Evolutionary conservation across 2,113 vertebrate genomes (phyloP).

Genomic region (Donacobius atricapilla): DNA sequence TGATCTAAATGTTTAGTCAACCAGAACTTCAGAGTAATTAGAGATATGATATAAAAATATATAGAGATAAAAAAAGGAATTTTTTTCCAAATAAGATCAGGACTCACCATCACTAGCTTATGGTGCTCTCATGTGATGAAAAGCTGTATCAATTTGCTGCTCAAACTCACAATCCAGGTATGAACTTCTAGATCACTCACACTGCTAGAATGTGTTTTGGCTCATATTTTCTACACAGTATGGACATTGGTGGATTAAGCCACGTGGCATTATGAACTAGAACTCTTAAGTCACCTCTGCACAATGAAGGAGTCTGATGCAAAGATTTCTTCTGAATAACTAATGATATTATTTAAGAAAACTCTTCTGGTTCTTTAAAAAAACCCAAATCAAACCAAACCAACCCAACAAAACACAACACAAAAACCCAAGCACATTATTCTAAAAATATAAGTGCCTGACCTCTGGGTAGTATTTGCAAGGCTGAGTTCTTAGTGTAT

Average conservation of each 20-base stretch:
- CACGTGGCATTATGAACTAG: not conserved
- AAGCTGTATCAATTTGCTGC: not conserved
- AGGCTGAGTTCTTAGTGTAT: not conserved
- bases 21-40: not conserved
- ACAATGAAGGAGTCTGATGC: not conserved
- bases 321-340: not conserved
- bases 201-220: not conserved
- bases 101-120: not conserved
- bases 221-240: not conserved
- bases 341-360: not conserved
- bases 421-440: not conserved
- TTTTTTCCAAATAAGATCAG: not conserved
- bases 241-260: not conserved
- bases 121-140: not conserved
- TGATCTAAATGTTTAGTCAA: not conserved
- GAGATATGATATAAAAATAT: not conserved
- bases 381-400: rapidly evolving
- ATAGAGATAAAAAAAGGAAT: rapidly evolving
- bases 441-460: not conserved
- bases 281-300: not conserved
- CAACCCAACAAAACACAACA: rapidly evolving
- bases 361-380: not conserved
- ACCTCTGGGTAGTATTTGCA: not conserved
- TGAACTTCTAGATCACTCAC: not conserved
- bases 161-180: not conserved